Conservation (phyloP, 1,140 invertebrate genomes). For the Cheumatopsyche charites region DNA sequence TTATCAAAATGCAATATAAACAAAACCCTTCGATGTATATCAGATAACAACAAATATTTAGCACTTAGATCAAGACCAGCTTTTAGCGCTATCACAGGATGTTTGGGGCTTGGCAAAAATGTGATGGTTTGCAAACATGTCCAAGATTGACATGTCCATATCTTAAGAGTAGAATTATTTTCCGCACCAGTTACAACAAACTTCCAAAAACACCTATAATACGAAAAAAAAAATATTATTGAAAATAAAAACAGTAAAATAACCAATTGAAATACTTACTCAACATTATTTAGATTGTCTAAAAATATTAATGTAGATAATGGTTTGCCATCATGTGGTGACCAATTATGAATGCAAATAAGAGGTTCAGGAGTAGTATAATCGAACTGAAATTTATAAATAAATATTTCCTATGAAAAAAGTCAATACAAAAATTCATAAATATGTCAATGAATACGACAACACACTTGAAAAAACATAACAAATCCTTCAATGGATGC, state of each 20-base stretch:
- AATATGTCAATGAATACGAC: too few species aligned
- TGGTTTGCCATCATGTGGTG: conserved; percentile 84
- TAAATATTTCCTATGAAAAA: neutral
- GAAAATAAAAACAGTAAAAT: neutral
- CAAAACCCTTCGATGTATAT: conserved; percentile 77
- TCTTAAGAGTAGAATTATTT: conserved; percentile 88
- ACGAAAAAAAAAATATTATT: conserved; percentile 47
- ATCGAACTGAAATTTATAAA: conserved; percentile 51
- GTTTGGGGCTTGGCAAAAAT: conserved; percentile 62
- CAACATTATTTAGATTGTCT: conserved; percentile 86
- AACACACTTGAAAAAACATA: conserved; percentile 85
- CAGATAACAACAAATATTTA: conserved; percentile 82
- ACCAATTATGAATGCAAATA: conserved; percentile 88
- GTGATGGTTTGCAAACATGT: conserved; percentile 86
- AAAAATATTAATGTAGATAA: conserved; percentile 88
- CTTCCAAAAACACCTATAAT: conserved; percentile 95
- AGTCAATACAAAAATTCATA: neutral
- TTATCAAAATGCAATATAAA: conserved; percentile 76
- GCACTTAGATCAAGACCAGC: conserved; percentile 82
- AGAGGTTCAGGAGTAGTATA: conserved; percentile 69
- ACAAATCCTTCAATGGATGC: conserved; percentile 86
- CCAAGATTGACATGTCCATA: conserved; percentile 96
- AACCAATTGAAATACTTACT: conserved; percentile 68
- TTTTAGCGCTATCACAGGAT: conserved; percentile 66
- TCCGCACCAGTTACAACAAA: conserved; percentile 89